Conservation (phyloP, 2,113 vertebrate genomes). For the Datnioides undecimradiatus region DNA sequence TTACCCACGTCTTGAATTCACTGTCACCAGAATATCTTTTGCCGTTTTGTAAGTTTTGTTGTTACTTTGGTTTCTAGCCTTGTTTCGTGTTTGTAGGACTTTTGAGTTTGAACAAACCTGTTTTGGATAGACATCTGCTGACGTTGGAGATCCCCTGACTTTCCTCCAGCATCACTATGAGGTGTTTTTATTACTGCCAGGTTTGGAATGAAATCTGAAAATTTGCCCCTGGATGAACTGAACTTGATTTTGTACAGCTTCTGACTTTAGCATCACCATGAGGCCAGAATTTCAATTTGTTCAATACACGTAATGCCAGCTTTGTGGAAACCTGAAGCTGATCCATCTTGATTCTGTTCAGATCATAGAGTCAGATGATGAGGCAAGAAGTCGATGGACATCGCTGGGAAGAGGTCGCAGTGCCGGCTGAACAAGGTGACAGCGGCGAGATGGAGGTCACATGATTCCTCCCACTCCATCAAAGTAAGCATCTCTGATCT, state of each 20-base stretch:
- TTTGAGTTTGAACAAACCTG: not conserved
- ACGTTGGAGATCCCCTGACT: not conserved
- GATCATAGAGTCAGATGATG: not conserved
- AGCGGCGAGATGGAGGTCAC: not conserved
- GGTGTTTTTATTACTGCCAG: not conserved
- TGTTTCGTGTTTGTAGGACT: too few species aligned
- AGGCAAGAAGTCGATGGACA: not conserved
- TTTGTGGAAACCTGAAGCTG: too few species aligned
- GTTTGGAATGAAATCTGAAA: not conserved
- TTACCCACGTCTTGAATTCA: too few species aligned
- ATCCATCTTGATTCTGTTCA: not conserved
- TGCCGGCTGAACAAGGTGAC: not conserved
- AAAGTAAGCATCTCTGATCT: constrained; percentile 10
- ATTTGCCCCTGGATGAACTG: not conserved
- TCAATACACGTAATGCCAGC: too few species aligned
- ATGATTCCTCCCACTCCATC: not conserved
- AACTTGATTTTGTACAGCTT: not conserved
- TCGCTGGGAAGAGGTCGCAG: not conserved
- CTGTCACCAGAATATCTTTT: too few species aligned
- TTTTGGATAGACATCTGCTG: not conserved
- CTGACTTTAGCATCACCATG: too few species aligned
- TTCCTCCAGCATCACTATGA: not conserved
- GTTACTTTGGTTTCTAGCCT: too few species aligned
- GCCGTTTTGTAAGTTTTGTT: too few species aligned
- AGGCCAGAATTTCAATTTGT: too few species aligned